phyloP scores from a whole-genome alignment of 2,113 vertebrate genomes.

The Ciconia boyciana region DNA sequence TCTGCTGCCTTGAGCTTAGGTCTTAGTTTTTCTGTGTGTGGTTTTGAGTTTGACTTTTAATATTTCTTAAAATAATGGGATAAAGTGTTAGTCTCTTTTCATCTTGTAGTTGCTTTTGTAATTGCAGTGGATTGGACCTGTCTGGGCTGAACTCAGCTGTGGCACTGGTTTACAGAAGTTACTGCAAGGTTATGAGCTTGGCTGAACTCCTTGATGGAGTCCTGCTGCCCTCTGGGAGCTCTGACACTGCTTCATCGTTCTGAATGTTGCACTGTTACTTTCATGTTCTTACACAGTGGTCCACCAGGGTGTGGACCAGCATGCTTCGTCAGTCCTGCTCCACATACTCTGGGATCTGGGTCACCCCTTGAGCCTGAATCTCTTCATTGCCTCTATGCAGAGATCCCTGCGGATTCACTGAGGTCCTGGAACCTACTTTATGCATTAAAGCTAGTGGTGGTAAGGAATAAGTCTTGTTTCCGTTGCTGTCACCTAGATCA shows the following conservation, averaged over 20 bases:
- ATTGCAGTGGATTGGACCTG: background rate
- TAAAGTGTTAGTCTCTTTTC: background rate
- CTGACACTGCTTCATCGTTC: fast-evolving
- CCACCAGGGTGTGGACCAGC: fast-evolving
- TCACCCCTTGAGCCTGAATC: background rate
- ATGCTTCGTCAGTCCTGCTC: background rate
- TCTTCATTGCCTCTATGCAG: fast-evolving
- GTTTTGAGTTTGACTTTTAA: background rate
- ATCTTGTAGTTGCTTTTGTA: background rate
- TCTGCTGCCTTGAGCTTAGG: background rate
- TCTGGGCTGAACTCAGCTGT: background rate
- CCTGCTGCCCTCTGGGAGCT: background rate
- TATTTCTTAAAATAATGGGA: background rate
- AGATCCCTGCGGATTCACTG: fast-evolving
- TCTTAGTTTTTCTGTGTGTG: background rate
- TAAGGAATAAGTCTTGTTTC: background rate
- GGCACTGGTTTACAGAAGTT: background rate
- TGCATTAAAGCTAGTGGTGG: background rate
- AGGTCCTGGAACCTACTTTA: background rate
- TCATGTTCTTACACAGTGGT: background rate
- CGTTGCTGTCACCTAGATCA: background rate
- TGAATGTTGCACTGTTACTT: fast-evolving
- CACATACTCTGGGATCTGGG: background rate
- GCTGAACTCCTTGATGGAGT: background rate
- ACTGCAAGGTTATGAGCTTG: background rate